Evolutionary conservation across 2,888 invertebrate species (phyloP), one percentile per base, ranked within the genome.

Genomic region (Yponomeuta malinellus): DNA sequence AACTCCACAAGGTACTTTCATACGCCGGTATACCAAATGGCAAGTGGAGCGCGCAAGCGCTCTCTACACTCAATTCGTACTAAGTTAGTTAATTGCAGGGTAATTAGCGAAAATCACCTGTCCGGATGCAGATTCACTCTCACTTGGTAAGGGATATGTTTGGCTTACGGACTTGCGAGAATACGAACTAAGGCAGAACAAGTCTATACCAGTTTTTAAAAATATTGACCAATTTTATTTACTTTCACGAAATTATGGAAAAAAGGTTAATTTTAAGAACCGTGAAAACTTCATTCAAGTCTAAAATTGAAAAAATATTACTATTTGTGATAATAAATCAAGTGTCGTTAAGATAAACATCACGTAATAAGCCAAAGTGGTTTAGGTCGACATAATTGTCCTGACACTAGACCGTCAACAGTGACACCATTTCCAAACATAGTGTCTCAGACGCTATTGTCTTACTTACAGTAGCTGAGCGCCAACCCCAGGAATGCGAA

Each of bases 21-120:
- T 83, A 80, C 85, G 81, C 83, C 84, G 82, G 83, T 86, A 88
- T 88, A 90, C 87, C 87, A 88, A 86, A 88, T 89, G 87, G 78
- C 87, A 90, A 91, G 89, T 92, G 89, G 91, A 92, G 90, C 91
- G 88, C 84, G 85, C 83, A 83, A 79, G 83, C 87, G 87, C 90
- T 90, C 91, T 90, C 90, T 89, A 83, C 83, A 86, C 48, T 48
- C 52, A 52, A 68, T 87, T 88, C 83, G 85, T 88, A 84, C 83
- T 84, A 83, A 33, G 83, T 83, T 90, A 90, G 89, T 59, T 43
- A 43, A 43, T 90, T 88, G 84, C 81, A 72, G 81, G 74, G 81
- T 83, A 90, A 90, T 90, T 89, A 90, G 85, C 79, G 77, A 79
- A 59, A 80, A 79, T 83, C 76, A 79, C 79, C 81, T 79, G 77